A percentile compares a stretch with the other conserved stretches of the same genome.
These are phyloP conservation scores for Dasyornis broadbenti DNA, from an alignment of 2,113 vertebrate species.

Conservation along the genomic window DNA sequence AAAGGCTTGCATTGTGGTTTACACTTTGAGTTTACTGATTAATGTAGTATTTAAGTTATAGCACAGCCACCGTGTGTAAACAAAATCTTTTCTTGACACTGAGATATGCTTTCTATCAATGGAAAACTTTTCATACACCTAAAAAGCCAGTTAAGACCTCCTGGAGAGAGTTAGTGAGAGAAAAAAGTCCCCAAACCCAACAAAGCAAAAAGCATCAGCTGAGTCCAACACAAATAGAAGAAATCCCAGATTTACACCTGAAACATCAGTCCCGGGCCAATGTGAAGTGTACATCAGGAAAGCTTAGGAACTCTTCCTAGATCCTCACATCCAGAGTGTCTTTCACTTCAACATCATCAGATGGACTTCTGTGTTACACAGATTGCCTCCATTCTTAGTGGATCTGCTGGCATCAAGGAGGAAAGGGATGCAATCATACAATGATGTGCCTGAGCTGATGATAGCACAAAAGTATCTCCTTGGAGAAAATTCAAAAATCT, in stretches of 20 bases:
- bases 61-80: neutral
- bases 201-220: neutral
- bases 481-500: neutral
- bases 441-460: neutral
- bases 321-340: neutral
- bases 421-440: neutral
- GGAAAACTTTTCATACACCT: neutral
- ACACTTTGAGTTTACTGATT: neutral
- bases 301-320: neutral
- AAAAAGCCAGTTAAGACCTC: neutral
- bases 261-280: neutral
- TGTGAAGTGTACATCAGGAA: neutral
- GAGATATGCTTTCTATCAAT: neutral
- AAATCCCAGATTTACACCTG: neutral
- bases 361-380: neutral
- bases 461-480: neutral
- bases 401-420: neutral
- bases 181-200: neutral
- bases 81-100: neutral
- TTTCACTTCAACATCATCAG: neutral
- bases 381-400: neutral
- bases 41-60: neutral
- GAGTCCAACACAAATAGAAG: neutral
- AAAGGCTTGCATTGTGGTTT: neutral
- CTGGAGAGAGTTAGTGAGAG: neutral